Conservation (phyloP, 2,888 invertebrate species). For the Melanostoma mellinum region DNA sequence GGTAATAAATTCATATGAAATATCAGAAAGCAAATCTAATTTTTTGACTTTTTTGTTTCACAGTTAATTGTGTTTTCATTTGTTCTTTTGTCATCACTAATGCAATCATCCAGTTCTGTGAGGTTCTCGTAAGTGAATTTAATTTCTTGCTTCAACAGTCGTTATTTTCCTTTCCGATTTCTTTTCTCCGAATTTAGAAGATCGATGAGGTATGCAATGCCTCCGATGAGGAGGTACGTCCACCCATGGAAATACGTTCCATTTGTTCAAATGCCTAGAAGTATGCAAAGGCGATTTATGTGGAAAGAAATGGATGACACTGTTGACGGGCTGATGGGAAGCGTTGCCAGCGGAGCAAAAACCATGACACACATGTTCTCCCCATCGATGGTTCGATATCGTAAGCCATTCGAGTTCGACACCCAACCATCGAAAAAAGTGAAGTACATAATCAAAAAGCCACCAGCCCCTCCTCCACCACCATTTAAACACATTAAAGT, state of each 20-base stretch:
- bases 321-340: constrained; percentile 77
- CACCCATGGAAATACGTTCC: constrained; percentile 48
- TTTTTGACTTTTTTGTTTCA: background rate
- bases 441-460: constrained; percentile 79
- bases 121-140: constrained; percentile 45
- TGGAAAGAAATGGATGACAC: constrained; percentile 81
- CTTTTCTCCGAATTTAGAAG: constrained; percentile 30
- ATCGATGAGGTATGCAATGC: constrained; percentile 45
- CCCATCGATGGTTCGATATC: constrained; percentile 74
- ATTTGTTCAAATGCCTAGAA: constrained; percentile 51
- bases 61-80: constrained; percentile 46
- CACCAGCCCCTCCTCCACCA: constrained; percentile 75
- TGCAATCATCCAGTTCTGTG: constrained; percentile 38
- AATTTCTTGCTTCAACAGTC: background rate
- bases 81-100: constrained; percentile 9
- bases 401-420: constrained; percentile 48
- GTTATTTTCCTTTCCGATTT: constrained; percentile 11
- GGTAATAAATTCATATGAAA: constrained; percentile 14
- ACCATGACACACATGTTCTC: constrained; percentile 78
- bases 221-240: constrained; percentile 43
- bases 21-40: background rate
- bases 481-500: constrained; percentile 77
- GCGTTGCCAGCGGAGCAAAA: constrained; percentile 75
- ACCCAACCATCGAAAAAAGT: constrained; percentile 72
- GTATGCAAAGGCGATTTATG: constrained; percentile 81